Evolutionary conservation across 2,888 invertebrate species (phyloP).

Genomic region (Chesias legatella): DNA sequence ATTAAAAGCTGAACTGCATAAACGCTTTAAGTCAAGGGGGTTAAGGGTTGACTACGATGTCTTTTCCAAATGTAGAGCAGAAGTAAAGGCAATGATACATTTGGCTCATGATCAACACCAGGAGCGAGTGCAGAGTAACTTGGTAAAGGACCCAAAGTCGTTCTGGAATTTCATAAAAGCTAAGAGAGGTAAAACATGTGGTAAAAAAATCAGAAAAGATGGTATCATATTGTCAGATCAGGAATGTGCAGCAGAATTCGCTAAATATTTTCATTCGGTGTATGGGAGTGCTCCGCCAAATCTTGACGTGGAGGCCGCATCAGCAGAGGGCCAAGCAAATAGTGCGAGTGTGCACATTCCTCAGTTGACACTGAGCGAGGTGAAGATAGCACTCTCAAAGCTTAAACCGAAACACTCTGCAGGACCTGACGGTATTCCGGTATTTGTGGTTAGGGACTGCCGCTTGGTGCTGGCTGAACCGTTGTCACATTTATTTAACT

Average conservation of each 20-base stretch:
- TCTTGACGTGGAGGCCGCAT: not conserved
- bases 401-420: not conserved
- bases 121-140: not conserved
- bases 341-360: too few relatives aligned
- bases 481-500: not conserved
- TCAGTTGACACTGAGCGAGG: too few relatives aligned
- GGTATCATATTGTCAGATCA: not conserved
- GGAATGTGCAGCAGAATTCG: constrained; percentile 2
- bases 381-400: too few relatives aligned
- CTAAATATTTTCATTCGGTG: constrained; percentile 2
- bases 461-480: not conserved
- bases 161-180: constrained; percentile 1
- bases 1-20: not conserved
- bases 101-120: not conserved
- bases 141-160: not conserved
- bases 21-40: not conserved
- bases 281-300: not conserved
- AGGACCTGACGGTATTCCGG: too few relatives aligned
- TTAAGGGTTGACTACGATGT: not conserved
- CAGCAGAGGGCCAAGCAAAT: too few relatives aligned
- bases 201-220: not conserved
- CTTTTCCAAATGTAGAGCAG: constrained; percentile 1
- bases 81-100: not conserved
- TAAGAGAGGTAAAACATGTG: not conserved
- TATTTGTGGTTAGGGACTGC: not conserved